Conservation (phyloP, 2,888 invertebrate genomes). For the Eumacrocentrus americanus region DNA sequence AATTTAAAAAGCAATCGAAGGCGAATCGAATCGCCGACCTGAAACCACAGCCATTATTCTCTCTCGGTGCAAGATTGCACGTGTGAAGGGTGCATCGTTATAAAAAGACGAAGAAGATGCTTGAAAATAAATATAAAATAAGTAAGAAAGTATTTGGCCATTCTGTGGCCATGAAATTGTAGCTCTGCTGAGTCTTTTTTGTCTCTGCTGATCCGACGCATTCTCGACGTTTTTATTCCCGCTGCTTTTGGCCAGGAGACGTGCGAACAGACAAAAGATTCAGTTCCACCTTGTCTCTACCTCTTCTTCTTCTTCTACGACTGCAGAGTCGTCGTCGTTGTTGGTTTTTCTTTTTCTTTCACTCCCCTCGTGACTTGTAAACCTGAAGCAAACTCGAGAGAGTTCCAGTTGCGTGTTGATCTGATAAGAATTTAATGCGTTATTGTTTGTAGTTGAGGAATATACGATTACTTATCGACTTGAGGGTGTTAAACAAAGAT, state of each 20-base stretch:
- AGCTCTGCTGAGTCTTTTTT: constrained; percentile 12
- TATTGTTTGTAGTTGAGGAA: not conserved
- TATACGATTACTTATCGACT: no score
- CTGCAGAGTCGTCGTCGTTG: no score
- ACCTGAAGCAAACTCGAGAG: not conserved
- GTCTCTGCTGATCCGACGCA: constrained; percentile 14
- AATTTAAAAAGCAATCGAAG: constrained; percentile 21
- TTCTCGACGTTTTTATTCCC: constrained; percentile 15
- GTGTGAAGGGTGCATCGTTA: constrained; percentile 8
- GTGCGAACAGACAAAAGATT: constrained; percentile 23
- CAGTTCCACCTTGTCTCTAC: constrained; percentile 7
- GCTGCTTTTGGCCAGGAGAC: constrained; percentile 23
- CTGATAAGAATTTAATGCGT: constrained; percentile 1
- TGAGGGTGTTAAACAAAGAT: no score
- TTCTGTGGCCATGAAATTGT: constrained; percentile 31
- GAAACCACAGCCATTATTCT: constrained; percentile 40
- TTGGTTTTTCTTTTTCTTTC: not conserved
- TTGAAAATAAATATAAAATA: constrained; percentile 19
- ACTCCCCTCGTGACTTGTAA: not conserved
- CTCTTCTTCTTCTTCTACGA: not conserved
- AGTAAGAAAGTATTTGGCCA: constrained; percentile 10
- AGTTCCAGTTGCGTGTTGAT: no score
- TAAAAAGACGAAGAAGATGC: constrained; percentile 13
- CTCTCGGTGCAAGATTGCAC: constrained; percentile 30
- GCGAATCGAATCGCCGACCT: constrained; percentile 18